Base-by-base conservation (phyloP, 2,888 invertebrate genomes). In the Drosophila longiperda region DNA sequence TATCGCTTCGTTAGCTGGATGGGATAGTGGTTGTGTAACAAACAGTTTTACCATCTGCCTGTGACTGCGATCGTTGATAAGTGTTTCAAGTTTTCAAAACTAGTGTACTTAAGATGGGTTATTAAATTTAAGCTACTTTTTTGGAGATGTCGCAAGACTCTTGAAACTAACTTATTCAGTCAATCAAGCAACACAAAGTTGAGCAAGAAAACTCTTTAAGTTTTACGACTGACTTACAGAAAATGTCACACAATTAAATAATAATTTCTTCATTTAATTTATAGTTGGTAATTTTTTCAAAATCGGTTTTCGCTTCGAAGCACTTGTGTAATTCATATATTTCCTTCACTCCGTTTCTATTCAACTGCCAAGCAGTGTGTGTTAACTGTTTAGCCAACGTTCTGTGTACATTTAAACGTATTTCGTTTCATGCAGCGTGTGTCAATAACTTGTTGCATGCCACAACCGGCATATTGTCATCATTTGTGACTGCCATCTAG, bases 401-500 rank as follows among this genome's bases (percentile, higher is more conserved):
- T 74, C 38, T 45, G 40, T 36, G 54, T 55, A 36, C 17, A n/a
- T 62, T 63, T 70, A n/a, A 11, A 33, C 49, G 60, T 67, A 66
- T 66, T 69, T 69, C 48, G 59, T 66, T 61, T 50, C 62, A 63
- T 50, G 67, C 73, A 55, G 71, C 70, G 63, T 81, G 74, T 83
- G 80, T 81, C 81, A 81, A 80, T 77, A 82, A 83, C 81, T 83
- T 83, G 81, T 83, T 83, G 81, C 83, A 77, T 65, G 80, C 64
- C 17, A 40, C 50, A 38, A n/a, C n/a, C n/a, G 55, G 38, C 57
- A 40, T 58, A 53, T 71, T 82, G 80, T 68, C 79, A 66, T 55
- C 65, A 45, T 58, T 38, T 49, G 50, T 49, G 52, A 34, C 64
- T 60, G 36, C 12, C 38, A n/a, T 26, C 58, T 12, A 26, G 45